Conservation (phyloP, 2,113 vertebrate genomes). For the Nycticorax nycticorax region DNA sequence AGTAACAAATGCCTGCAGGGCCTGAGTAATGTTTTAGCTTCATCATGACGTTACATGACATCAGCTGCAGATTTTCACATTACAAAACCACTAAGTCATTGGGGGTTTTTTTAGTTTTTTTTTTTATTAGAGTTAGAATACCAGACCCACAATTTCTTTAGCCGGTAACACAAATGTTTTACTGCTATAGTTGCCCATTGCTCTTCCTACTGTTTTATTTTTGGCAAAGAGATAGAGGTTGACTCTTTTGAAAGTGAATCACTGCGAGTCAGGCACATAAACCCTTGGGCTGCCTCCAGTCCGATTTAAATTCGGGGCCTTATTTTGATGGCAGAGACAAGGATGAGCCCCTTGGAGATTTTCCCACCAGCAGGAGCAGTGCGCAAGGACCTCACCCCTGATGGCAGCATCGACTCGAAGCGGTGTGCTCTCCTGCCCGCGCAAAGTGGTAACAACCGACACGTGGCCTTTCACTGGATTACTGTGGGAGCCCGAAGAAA, state of each 20-base stretch:
- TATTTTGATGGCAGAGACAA: background rate
- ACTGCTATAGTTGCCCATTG: background rate
- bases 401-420: background rate
- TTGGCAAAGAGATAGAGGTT: background rate
- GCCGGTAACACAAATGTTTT: background rate
- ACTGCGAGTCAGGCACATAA: background rate
- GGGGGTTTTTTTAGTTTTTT: background rate
- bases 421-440: background rate
- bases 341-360: background rate
- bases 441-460: background rate
- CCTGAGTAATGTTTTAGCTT: background rate
- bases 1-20: background rate
- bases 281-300: background rate
- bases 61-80: constrained; percentile 6
- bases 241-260: background rate
- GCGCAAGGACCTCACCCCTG: background rate
- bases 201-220: background rate
- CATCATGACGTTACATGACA: background rate
- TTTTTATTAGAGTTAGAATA: background rate
- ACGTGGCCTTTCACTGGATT: background rate
- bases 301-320: background rate
- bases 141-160: background rate
- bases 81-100: background rate
- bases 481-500: background rate
- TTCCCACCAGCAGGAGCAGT: background rate